phyloP scores from a whole-genome alignment of 2,888 invertebrate genomes.

The Magallana nippona region DNA sequence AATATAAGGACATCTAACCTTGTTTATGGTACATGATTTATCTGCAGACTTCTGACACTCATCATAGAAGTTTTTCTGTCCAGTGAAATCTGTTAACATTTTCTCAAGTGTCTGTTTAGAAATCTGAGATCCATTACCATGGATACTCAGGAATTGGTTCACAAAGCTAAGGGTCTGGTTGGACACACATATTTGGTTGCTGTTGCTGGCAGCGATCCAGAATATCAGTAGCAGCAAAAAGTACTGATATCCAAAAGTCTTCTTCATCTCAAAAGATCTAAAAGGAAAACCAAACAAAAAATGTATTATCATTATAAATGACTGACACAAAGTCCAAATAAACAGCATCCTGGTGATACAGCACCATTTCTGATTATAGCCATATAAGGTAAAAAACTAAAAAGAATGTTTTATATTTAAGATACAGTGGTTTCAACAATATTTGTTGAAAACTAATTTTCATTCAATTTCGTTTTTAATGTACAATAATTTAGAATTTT shows the following conservation, averaged over 20 bases:
- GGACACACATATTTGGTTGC: slow-evolving; percentile 6
- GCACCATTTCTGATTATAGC: too few relatives aligned
- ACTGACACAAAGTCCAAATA: neutral
- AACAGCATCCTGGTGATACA: neutral
- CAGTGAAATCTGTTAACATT: neutral
- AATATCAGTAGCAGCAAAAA: neutral
- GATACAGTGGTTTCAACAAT: too few relatives aligned
- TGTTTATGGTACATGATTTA: neutral
- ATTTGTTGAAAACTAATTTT: too few relatives aligned
- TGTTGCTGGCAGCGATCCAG: neutral
- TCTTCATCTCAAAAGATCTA: neutral
- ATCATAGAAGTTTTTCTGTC: slow-evolving; percentile 1
- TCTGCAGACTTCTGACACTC: neutral
- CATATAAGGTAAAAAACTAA: too few relatives aligned
- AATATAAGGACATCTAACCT: neutral
- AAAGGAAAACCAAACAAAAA: neutral
- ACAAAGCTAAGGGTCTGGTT: neutral
- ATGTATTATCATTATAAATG: neutral
- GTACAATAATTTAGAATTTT: too few relatives aligned
- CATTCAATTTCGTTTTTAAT: too few relatives aligned
- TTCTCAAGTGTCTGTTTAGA: neutral
- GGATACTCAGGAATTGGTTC: neutral
- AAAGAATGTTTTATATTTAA: too few relatives aligned
- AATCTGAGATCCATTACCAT: slow-evolving; percentile 1
- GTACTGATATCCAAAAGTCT: too few relatives aligned